These are phyloP conservation scores for Pseudorasbora parva DNA, from an alignment of 2,113 vertebrate genomes.

Conservation along the genomic window DNA sequence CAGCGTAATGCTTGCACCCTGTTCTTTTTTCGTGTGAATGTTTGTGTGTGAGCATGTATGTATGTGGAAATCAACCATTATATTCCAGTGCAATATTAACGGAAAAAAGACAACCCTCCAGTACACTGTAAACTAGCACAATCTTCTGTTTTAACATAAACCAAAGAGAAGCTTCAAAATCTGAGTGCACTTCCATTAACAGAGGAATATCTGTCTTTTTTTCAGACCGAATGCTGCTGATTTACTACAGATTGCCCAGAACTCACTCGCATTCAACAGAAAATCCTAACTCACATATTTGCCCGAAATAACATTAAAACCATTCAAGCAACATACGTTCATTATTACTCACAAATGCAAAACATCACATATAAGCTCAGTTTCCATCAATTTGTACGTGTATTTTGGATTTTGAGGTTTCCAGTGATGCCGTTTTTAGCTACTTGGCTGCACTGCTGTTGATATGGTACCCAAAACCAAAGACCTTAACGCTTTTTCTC, in stretches of 20 bases:
- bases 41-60: conserved; percentile 16
- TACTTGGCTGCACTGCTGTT: neutral
- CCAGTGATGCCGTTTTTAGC: neutral
- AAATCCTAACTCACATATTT: neutral
- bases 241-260: neutral
- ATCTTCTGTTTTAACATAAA: conserved; percentile 21
- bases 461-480: conserved; percentile 2
- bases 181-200: neutral
- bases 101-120: neutral
- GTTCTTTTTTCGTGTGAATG: neutral
- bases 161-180: conserved; percentile 21
- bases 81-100: conserved; percentile 43
- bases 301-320: neutral
- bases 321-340: neutral
- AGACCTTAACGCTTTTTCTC: neutral
- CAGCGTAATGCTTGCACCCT: conserved; percentile 30
- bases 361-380: neutral
- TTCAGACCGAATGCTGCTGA: conserved; percentile 16
- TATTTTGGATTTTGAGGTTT: neutral
- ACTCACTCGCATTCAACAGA: neutral
- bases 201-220: neutral
- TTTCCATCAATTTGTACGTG: neutral
- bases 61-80: conserved; percentile 68
- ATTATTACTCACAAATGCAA: neutral
- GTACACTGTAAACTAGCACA: conserved; percentile 6